Evolutionary conservation across 1,140 invertebrate species (phyloP), one percentile per base, ranked within the genome.

Genomic region (Gryon sp.): DNA sequence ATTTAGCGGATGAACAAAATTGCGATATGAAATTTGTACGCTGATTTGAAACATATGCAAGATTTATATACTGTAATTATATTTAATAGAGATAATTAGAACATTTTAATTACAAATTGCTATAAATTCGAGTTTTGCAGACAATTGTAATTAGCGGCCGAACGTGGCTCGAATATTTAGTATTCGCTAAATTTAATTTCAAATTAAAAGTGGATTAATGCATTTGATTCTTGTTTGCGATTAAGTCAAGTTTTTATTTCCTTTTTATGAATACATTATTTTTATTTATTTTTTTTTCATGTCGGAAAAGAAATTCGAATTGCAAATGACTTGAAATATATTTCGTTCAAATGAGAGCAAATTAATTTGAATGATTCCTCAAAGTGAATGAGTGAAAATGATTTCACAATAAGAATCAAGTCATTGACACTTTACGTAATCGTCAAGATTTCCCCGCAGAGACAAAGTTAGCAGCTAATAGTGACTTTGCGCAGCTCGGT

Each of bases 341-440:
- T 28, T 28, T 7, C 8, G n/a, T 28, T 2, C 2, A 7, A 3
- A 9, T 28, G 26, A 26, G 16, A 41, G 45, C 8, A 19, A 36
- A 36, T 46, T 41, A 52, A 20, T 45, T 48, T 38, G 16, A 22
- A 38, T 30, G 20, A 69, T 41, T 38, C 15, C 4, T 40, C 3
- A 18, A 22, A 30, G 0, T 26, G 40, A 76, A 76, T 65, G 57
- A 60, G 48, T 57, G 65, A 76, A 76, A 68, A 69, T 57, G 28
- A 52, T 76, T 69, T 69, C 73, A 45, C 63, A 76, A 69, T 76
- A 38, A 28, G 36, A 46, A 43, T 8, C 48, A 60, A 81, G 79
- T 81, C 79, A 81, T 79, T 77, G 79, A 79, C 74, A 79, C 59
- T 70, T 81, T 77, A 76, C 77, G 59, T 79, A 81, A 79, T 76